phyloP scores from a whole-genome alignment of 1,140 invertebrate species.

The Pogonognathellus flavescens region DNA sequence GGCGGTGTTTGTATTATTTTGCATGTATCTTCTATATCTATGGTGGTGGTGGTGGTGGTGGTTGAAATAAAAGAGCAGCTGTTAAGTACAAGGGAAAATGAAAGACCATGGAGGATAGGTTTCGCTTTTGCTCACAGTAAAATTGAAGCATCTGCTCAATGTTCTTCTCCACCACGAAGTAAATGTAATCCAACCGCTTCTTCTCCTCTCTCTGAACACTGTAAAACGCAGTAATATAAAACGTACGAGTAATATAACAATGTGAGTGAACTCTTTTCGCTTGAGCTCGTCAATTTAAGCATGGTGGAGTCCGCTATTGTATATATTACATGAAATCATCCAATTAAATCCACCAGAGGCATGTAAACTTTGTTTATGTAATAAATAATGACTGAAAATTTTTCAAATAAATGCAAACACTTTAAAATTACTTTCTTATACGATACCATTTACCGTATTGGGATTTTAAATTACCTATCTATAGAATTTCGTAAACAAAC shows the following conservation, averaged over 20 bases:
- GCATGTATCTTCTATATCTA: too few relatives aligned
- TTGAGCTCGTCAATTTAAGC: background rate
- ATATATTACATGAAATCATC: background rate
- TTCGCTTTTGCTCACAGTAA: background rate
- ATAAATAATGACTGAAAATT: background rate
- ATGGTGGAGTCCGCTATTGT: background rate
- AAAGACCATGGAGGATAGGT: background rate
- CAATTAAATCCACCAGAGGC: background rate
- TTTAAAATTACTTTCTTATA: too few relatives aligned
- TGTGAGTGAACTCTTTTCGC: constrained; percentile 29
- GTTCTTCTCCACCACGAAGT: background rate
- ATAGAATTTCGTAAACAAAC: background rate
- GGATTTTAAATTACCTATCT: background rate
- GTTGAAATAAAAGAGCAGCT: background rate
- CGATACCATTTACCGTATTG: too few relatives aligned
- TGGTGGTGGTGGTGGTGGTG: background rate
- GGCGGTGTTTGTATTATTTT: too few relatives aligned
- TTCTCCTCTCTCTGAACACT: too few relatives aligned
- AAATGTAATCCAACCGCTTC: background rate
- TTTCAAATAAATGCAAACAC: background rate
- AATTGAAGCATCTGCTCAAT: constrained; percentile 36
- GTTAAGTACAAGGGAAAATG: background rate
- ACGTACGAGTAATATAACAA: background rate
- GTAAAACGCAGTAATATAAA: background rate
- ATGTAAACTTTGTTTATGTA: background rate